These are phyloP conservation scores for Cnemophilus loriae DNA, from an alignment of 2,113 vertebrate genomes.

Conservation along the genomic window DNA sequence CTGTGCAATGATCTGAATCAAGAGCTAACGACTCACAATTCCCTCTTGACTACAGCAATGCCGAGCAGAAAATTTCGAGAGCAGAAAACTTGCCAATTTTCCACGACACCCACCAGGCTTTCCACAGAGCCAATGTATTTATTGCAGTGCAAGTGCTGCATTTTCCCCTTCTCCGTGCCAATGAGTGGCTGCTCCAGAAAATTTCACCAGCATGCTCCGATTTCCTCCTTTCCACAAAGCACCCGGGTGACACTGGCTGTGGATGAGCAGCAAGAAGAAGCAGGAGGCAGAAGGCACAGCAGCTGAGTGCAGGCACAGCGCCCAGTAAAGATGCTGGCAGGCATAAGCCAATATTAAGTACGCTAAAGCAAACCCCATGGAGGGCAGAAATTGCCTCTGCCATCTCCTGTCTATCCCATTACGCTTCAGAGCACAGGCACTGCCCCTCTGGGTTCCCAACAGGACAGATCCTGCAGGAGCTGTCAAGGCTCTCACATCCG, in stretches of 20 bases:
- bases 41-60: not conserved
- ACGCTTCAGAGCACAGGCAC: rapidly evolving
- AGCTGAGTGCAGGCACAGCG: not conserved
- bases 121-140: not conserved
- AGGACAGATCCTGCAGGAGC: not conserved
- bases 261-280: not conserved
- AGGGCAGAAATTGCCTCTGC: not conserved
- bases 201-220: rapidly evolving
- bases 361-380: not conserved
- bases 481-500: rapidly evolving
- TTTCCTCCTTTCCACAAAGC: not conserved
- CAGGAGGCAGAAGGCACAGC: not conserved
- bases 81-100: not conserved
- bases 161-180: not conserved
- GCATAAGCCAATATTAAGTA: not conserved
- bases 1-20: not conserved
- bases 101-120: not conserved
- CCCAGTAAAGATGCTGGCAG: not conserved
- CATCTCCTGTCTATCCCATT: not conserved
- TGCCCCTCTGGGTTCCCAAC: not conserved
- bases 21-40: not conserved
- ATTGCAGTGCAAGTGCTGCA: not conserved
- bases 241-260: not conserved
- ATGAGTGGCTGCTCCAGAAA: not conserved
- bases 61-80: not conserved